Base-by-base conservation (phyloP, 2,888 invertebrate species). In the Standfussiana lucernea region DNA sequence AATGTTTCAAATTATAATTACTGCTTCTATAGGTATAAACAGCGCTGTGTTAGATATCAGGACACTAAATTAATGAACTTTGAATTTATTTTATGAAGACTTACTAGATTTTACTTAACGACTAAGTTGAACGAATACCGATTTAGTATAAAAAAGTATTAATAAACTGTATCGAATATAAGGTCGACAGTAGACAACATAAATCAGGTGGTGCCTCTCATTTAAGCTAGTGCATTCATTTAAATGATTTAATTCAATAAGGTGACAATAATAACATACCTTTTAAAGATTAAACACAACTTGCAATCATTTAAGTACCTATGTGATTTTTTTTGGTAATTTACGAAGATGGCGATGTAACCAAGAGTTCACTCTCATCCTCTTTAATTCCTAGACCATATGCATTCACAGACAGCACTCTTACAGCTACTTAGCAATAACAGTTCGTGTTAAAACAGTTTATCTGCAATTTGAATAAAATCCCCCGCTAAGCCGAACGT, bases 1-100 rank as follows among this genome's bases (percentile, higher is more conserved):
- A 90, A 91, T 87, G 91, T 94, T 94, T 91, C 94, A 88, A 86
- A 88, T 91, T 90, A 89, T 90, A 90, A 90, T 90, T 89, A 91
- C 82, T 76, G 78, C 65, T 71, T 80, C 50, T 81, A 72, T 72
- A 62, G 50, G 50, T 32, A 77, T 40, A 32, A 73, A 71, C 53
- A n/a, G 21, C 61, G 74, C 72, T 72, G 42, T 72, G 45, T 32
- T 42, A 61, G 37, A 42, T 42, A 61, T 50, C 32, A 32, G 45
- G 37, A 32, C 21, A 37, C 24, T 37, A 76, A 40, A 35, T 75
- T 40, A 56, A n/a, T 47, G 0, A 59, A n/a, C 15, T 82, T 82
- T 47, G 2, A 40, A 28, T 18, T 79, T 15, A 35, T 53, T 53
- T n/a, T 53, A 45, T 6, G 18, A n/a, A n/a, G 53, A 32, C 18